Conservation (phyloP, 2,797 vertebrate species). For the Epinephelus malabaricus region DNA sequence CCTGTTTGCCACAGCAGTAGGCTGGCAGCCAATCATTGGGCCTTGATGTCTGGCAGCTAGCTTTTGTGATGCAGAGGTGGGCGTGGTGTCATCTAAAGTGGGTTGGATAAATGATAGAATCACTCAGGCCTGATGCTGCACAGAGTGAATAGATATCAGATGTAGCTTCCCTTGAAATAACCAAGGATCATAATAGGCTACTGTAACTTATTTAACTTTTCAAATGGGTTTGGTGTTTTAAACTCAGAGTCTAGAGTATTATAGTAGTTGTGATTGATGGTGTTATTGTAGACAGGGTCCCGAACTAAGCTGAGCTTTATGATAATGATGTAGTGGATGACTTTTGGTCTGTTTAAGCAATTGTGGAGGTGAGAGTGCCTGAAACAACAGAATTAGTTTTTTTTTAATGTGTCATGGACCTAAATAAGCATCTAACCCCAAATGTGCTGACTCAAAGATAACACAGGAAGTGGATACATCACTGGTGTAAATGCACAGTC, state of each 20-base stretch:
- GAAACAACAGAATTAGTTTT: neutral
- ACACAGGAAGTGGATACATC: neutral
- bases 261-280: neutral
- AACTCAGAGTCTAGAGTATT: too few species aligned
- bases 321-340: neutral
- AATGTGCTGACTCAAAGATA: conserved; percentile 5
- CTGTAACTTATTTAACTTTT: neutral
- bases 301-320: neutral
- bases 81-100: too few species aligned
- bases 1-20: too few species aligned
- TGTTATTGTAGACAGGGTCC: neutral
- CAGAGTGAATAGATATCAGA: neutral
- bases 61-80: too few species aligned
- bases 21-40: too few species aligned
- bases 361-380: neutral
- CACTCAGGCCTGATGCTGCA: neutral
- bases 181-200: neutral
- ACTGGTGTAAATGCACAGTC: conserved; percentile 23
- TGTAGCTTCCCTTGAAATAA: conserved; percentile 8
- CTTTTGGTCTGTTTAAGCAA: neutral
- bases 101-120: too few species aligned
- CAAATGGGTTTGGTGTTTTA: neutral
- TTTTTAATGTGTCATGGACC: neutral
- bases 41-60: too few species aligned
- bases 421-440: neutral